phyloP scores from a whole-genome alignment of 2,797 vertebrate genomes.

The Centropyge bicolor region DNA sequence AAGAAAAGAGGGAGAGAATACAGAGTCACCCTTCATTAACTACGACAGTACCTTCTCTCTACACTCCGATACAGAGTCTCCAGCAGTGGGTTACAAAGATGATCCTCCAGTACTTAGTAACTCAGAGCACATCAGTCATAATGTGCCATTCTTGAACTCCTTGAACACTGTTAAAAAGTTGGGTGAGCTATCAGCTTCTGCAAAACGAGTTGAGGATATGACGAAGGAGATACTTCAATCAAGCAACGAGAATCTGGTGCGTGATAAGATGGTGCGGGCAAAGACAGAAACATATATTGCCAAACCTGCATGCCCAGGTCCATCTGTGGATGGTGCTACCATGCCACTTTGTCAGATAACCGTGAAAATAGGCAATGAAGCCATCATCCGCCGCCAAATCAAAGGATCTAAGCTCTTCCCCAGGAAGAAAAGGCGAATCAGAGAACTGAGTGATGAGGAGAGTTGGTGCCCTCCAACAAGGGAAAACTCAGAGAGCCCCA shows the following conservation, averaged over 20 bases:
- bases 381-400: conserved; percentile 94
- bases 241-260: conserved; percentile 76
- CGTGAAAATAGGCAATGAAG: conserved; percentile 98
- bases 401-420: conserved; percentile 95
- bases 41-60: conserved; percentile 85
- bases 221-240: conserved; percentile 83
- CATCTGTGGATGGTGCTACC: conserved; percentile 90
- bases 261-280: conserved; percentile 81
- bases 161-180: conserved; percentile 85
- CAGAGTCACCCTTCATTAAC: conserved; percentile 83
- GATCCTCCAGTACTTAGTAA: conserved; percentile 75
- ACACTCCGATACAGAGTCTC: conserved; percentile 86
- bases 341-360: conserved; percentile 98
- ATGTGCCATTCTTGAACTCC: conserved; percentile 79
- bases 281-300: conserved; percentile 98
- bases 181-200: conserved; percentile 84
- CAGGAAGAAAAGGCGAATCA: conserved; percentile 83
- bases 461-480: conserved; percentile 76
- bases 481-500: conserved; percentile 75
- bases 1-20: conserved; percentile 60
- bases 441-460: conserved; percentile 70
- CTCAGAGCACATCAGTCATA: conserved; percentile 65
- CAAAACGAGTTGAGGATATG: conserved; percentile 85
- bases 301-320: conserved; percentile 95
- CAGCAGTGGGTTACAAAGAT: conserved; percentile 85